A percentile compares a stretch with the other conserved stretches of the same genome.
Conservation (phyloP, 2,888 invertebrate species). For the Nineta flava region DNA sequence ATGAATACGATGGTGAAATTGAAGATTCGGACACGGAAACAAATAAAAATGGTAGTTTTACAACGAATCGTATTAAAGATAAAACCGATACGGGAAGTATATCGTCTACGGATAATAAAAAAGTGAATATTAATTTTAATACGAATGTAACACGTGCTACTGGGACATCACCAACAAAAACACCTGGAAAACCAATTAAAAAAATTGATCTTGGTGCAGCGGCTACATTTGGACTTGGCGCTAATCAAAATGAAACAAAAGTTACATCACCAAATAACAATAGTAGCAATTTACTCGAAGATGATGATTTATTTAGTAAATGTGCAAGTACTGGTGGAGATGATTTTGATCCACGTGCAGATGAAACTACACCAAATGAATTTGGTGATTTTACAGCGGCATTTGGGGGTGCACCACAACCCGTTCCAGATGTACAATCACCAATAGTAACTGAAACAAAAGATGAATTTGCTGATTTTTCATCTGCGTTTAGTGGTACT, state of each 20-base stretch:
- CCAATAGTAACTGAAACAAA: constrained; percentile 8
- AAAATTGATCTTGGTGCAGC: constrained; percentile 52
- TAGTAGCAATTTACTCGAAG: constrained; percentile 17
- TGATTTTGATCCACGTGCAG: constrained; percentile 43
- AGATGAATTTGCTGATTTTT: constrained; percentile 72
- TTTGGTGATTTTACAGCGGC: constrained; percentile 69
- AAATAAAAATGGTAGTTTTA: constrained; percentile 21
- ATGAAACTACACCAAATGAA: constrained; percentile 31
- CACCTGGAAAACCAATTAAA: constrained; percentile 28
- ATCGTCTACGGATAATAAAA: constrained; percentile 17
- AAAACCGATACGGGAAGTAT: not conserved
- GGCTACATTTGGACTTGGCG: constrained; percentile 44
- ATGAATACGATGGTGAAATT: constrained; percentile 45
- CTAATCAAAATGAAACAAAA: constrained; percentile 11
- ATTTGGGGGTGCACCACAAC: constrained; percentile 33
- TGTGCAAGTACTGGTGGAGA: constrained; percentile 24
- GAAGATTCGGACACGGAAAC: constrained; percentile 53
- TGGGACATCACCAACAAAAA: constrained; percentile 23
- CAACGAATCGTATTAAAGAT: constrained; percentile 5
- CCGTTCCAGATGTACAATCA: constrained; percentile 11
- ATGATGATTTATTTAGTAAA: constrained; percentile 19
- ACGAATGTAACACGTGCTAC: constrained; percentile 17
- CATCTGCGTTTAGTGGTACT: constrained; percentile 41
- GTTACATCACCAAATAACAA: constrained; percentile 6
- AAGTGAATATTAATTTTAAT: constrained; percentile 34